These are phyloP conservation scores for Ctenicera cuprea DNA, from an alignment of 2,888 invertebrate species.

Conservation along the genomic window DNA sequence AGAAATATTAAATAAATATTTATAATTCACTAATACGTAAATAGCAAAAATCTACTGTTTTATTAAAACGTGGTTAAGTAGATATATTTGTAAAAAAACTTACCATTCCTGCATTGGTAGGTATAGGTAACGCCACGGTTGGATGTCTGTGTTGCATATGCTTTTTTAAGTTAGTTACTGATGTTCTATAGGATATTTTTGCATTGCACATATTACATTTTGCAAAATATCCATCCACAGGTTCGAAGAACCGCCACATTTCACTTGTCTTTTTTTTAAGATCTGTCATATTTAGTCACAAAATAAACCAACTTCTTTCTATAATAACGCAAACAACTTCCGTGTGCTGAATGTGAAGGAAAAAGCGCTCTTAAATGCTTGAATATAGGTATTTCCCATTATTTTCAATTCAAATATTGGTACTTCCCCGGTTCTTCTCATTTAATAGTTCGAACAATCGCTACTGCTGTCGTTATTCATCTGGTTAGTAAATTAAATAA, in stretches of 20 bases:
- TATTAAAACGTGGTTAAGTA: background rate
- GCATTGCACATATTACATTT: background rate
- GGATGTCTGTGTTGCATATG: background rate
- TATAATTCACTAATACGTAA: background rate
- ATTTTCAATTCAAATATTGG: no score
- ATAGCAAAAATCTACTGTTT: background rate
- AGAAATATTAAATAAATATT: background rate
- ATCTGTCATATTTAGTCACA: no score
- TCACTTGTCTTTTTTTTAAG: background rate
- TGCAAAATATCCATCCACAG: background rate
- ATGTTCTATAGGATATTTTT: background rate
- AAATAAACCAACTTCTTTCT: no score
- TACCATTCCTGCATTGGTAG: background rate
- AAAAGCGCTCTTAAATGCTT: no score
- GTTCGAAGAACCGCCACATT: no score
- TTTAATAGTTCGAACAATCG: no score
- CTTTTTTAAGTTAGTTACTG: background rate
- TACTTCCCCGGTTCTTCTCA: no score
- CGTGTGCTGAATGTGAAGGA: no score
- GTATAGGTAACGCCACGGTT: background rate
- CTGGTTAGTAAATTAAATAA: no score
- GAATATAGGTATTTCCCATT: no score
- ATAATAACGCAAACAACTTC: no score
- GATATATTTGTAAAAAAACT: background rate
- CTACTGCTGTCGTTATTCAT: no score